Base-by-base conservation (phyloP, 2,797 vertebrate species). In the Rhadinocentrus ornatus region DNA sequence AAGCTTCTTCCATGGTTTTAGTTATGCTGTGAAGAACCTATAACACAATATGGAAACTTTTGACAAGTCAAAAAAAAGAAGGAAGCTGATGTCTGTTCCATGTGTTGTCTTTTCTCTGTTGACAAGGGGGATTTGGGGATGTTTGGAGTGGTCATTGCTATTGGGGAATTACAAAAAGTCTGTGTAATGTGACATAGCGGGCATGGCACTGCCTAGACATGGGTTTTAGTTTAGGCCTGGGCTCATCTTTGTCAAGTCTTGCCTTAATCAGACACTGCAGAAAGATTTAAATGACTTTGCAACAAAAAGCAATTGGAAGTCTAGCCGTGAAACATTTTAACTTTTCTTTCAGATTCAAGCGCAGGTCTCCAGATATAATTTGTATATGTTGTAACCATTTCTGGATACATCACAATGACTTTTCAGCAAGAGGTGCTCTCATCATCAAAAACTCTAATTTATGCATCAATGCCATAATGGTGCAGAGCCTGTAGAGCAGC, bases 1-100 rank as follows among this genome's bases (percentile, higher is more conserved):
- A 93, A 94, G 91, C 92, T 87, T 85, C 90, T 94, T 93, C 90
- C 80, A 87, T 82, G 82, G 91, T 93, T 85, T 94, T 92, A 91
- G 93, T 91, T 92, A 90, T 91, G 88, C 89, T 79, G 86, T 78
- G 78, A 60, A 81, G 86, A 91, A 89, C 82, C 68, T 79, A 79
- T 82, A 90, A 90, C 78, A 74, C 52, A 50, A 86, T 73, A 88
- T 72, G 76, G 75, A 87, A 90, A 92, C 81, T 88, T 90, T 89
- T 88, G 86, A 92, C 89, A 83, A 85, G 84, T 81, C 72, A 75
- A 79, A 75, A 85, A 81, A 80, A 79, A 84, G 32, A 44, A 18
- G 35, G 37, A 66, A 80, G 78, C 84, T 56, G 69, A 84, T 80
- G 69, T 83, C 80, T 60, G 59, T 83, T 83, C 46, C 66, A 77